Evolutionary conservation across 2,888 invertebrate genomes (phyloP).

Genomic region (Meiosimyza decipiens): DNA sequence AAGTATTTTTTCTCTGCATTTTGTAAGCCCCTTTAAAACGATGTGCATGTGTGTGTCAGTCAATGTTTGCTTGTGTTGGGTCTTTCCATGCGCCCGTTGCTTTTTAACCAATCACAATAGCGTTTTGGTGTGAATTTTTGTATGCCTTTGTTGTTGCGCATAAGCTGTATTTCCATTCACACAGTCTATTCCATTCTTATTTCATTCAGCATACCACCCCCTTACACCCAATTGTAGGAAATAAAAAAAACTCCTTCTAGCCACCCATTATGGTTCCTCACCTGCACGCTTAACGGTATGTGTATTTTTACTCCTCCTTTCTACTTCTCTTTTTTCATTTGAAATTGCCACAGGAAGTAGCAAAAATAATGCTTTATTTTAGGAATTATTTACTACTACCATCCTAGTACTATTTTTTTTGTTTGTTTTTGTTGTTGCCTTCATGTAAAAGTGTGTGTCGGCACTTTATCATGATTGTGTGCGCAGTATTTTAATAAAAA

Average conservation of each 20-base stretch:
- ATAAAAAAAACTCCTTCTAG: not conserved
- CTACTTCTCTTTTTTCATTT: not conserved
- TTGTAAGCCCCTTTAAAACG: conserved; percentile 39
- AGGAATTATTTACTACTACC: conserved; percentile 24
- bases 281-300: not conserved
- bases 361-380: conserved; percentile 21
- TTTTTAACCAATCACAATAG: conserved; percentile 66
- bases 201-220: too few relatives aligned
- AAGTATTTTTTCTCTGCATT: conserved; percentile 25
- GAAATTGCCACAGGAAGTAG: conserved; percentile 44
- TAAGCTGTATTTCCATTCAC: conserved; percentile 48
- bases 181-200: conserved; percentile 11
- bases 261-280: not conserved
- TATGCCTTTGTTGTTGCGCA: conserved; percentile 57
- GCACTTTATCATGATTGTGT: too few relatives aligned
- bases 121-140: conserved; percentile 63
- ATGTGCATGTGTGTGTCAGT: conserved; percentile 34
- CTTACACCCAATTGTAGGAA: too few relatives aligned
- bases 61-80: conserved; percentile 43
- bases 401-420: not conserved
- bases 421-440: not conserved
- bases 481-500: too few relatives aligned
- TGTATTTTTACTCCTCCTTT: not conserved
- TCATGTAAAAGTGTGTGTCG: conserved; percentile 4
- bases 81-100: conserved; percentile 42